Conservation (phyloP, 2,113 vertebrate genomes). For the Cephalopholis sonnerati region DNA sequence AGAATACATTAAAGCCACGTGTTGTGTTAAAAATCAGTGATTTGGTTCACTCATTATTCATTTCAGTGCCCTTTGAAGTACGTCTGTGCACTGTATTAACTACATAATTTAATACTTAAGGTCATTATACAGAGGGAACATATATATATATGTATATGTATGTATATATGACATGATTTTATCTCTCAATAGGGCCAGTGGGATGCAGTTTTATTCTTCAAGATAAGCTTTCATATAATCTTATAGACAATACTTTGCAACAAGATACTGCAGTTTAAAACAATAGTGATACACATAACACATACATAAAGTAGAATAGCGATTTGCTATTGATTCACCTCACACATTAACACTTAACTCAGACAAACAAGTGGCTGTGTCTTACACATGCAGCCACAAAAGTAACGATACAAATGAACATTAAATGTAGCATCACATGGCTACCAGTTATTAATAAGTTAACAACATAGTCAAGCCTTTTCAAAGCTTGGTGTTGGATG, state of each 20-base stretch:
- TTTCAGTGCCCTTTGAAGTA: slow-evolving; percentile 52
- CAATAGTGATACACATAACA: too few relatives aligned
- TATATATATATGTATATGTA: not conserved
- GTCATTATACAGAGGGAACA: slow-evolving; percentile 15
- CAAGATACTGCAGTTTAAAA: not conserved
- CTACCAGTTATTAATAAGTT: too few relatives aligned
- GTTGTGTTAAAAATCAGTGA: slow-evolving; percentile 45
- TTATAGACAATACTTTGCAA: not conserved
- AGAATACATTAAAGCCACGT: slow-evolving; percentile 54
- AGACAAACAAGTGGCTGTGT: too few relatives aligned
- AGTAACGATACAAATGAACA: too few relatives aligned
- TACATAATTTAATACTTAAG: slow-evolving; percentile 50
- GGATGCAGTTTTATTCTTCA: not conserved
- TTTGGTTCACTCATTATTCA: slow-evolving; percentile 55
- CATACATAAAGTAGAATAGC: too few relatives aligned
- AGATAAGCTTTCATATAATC: not conserved
- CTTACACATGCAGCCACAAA: too few relatives aligned
- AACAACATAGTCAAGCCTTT: too few relatives aligned
- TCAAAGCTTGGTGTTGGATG: too few relatives aligned
- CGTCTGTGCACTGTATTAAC: slow-evolving; percentile 9
- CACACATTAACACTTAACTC: too few relatives aligned
- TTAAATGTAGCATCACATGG: too few relatives aligned
- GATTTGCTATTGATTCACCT: too few relatives aligned
- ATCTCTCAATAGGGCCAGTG: not conserved
- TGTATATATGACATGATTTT: not conserved